These are phyloP conservation scores for human DNA, from an alignment of 2,113 vertebrate genomes.

Conservation along the genomic window GRCh38 chr2:124184501-124185000, in stretches of 20 bases:
- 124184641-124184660: not conserved
- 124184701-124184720: rapidly evolving
- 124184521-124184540: not conserved
- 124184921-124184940: not conserved
- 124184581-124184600: not conserved
- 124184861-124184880: not conserved
- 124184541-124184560: not conserved
- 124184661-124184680: not conserved
- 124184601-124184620: not conserved
- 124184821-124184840: not conserved
- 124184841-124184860: no score
- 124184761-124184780: not conserved
- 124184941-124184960: not conserved
- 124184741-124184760: not conserved
- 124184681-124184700: not conserved
- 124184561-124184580: not conserved
- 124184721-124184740: not conserved
- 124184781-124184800: not conserved
- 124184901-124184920: not conserved
- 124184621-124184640: not conserved
- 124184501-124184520: not conserved
- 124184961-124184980: not conserved
- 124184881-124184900: not conserved
- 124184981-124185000: not conserved
- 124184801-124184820: no score